Percentiles rank a stretch among this genome's conserved stretches.
Evolutionary conservation across 2,113 vertebrate genomes (phyloP).

Genomic region (Sciurus niger): DNA sequence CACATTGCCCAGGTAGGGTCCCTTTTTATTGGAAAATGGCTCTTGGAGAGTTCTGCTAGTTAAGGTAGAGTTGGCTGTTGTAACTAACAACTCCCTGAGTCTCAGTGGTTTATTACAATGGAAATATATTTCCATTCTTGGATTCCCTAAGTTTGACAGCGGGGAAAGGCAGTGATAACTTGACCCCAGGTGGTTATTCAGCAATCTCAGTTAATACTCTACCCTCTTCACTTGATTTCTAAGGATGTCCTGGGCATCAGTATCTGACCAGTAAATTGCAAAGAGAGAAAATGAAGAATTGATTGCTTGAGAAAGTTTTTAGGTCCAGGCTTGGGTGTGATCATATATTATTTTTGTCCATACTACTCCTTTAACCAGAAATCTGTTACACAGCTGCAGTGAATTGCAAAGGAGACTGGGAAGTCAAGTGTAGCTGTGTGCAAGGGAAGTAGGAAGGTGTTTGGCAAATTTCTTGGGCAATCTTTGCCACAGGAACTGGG

Average conservation of each 20-base stretch:
- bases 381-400: not conserved
- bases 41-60: not conserved
- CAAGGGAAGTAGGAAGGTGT: not conserved
- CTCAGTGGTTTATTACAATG: not conserved
- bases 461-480: not conserved
- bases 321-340: not conserved
- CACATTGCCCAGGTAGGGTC: not conserved
- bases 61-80: not conserved
- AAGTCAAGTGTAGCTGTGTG: not conserved
- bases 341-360: not conserved
- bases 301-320: not conserved
- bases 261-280: not conserved
- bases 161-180: not conserved
- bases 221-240: not conserved
- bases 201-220: no score
- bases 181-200: no score
- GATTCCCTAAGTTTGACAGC: not conserved
- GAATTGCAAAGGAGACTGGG: not conserved
- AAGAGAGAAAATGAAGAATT: not conserved
- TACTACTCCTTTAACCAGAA: not conserved
- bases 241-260: not conserved
- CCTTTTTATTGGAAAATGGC: not conserved
- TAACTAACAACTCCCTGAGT: not conserved
- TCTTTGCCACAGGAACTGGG: not conserved
- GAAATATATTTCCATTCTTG: not conserved